Percentiles rank a stretch among this genome's conserved stretches.
phyloP scores from a whole-genome alignment of 2,797 vertebrate genomes.

The Sparus aurata region DNA sequence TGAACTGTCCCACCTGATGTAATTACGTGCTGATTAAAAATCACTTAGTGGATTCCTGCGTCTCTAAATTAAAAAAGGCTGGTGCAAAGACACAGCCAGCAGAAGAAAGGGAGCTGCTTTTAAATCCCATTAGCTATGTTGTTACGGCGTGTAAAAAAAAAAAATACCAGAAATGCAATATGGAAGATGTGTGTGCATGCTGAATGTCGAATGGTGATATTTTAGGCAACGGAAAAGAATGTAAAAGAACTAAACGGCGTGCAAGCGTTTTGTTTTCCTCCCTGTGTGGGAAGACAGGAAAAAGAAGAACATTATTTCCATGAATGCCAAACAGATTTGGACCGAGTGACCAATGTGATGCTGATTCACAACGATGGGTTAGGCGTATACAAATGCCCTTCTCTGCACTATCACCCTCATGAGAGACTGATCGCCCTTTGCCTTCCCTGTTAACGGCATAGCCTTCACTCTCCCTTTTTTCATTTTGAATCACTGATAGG shows the following conservation, averaged over 20 bases:
- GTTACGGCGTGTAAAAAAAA: not conserved
- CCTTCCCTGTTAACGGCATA: constrained; percentile 47
- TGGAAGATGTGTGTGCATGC: not conserved
- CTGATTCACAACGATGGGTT: constrained; percentile 61
- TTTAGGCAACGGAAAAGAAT: constrained; percentile 5
- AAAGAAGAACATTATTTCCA: constrained; percentile 59
- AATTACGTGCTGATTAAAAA: constrained; percentile 56
- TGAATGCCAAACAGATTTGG: constrained; percentile 59
- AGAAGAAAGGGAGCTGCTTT: constrained; percentile 3
- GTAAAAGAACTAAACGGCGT: constrained; percentile 22
- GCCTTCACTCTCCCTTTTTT: constrained; percentile 42
- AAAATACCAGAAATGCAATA: constrained; percentile 13
- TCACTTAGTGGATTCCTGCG: constrained; percentile 42
- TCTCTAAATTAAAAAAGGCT: constrained; percentile 34
- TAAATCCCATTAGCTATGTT: constrained; percentile 18
- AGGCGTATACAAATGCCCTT: constrained; percentile 80
- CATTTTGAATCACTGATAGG: constrained; percentile 38
- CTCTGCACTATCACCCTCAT: constrained; percentile 80
- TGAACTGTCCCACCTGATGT: constrained; percentile 30
- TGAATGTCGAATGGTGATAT: constrained; percentile 4
- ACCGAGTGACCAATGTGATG: constrained; percentile 46
- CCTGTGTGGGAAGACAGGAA: constrained; percentile 12
- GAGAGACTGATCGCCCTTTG: constrained; percentile 55
- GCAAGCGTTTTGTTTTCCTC: constrained; percentile 19
- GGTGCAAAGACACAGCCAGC: constrained; percentile 16